Base-by-base conservation (phyloP, 2,888 invertebrate species). In the Alentia gelatinosa region DNA sequence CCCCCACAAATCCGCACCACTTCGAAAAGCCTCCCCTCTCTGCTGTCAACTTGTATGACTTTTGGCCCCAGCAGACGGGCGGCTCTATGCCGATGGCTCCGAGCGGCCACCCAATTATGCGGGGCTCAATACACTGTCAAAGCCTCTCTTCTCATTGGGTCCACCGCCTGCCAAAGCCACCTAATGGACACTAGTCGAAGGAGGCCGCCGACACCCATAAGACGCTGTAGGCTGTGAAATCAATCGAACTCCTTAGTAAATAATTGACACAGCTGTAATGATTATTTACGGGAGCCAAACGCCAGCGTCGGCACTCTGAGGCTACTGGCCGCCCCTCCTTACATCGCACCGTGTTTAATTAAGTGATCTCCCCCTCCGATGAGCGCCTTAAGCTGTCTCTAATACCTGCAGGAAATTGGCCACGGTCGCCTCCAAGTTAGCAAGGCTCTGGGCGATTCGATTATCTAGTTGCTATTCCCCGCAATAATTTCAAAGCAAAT, bases 211-310 rank as follows among this genome's bases (percentile, higher is more conserved):
- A 33, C 74, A 74, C 74, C 74, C 26, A 74, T 74, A 26, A 74
- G 74, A 74, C 26, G 56, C 74, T 74, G 26, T 33, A 26, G 74
- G 33, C 74, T 26, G 74, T 74, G 79, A 79, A 79, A 79, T 79
- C 79, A 79, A 79, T 79, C 79, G 79, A 79, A 79, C 79, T 23
- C 37, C 19, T 39, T 39, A 35, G 79, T 79, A 79, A 79, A 79
- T 79, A 79, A 79, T 79, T 79, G 79, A 79, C 79, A 79, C 39
- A 37, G 79, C 23, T 39, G 79, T 79, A 79, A 79, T 37, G 79
- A 79, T 79, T 79, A 39, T 79, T 79, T 79, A 79, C 79, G 12
- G 79, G 35, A 35, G 37, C 79, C 79, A 26, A 37, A 79, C 79
- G 37, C 79, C 79, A 79, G 79, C 37, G 5, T 39, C 79, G 1